Percentiles rank a stretch among this genome's conserved stretches.
Conservation (phyloP, 2,113 vertebrate genomes). For the Bostrychus sinensis region DNA sequence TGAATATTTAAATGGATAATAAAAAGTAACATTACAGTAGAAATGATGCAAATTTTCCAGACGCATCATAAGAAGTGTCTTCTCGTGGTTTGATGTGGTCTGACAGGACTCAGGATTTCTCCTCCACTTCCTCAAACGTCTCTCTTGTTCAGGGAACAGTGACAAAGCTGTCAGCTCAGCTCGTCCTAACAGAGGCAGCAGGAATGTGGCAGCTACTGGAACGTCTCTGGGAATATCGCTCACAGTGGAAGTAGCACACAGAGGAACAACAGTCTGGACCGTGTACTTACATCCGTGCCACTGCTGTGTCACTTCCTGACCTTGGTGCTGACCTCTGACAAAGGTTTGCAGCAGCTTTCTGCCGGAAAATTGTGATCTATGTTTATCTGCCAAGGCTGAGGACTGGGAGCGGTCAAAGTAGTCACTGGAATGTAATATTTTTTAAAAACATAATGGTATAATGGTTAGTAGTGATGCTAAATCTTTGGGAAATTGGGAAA, state of each 20-base stretch:
- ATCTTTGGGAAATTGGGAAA: no score
- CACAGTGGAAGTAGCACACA: constrained; percentile 39
- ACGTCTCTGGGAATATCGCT: constrained; percentile 67
- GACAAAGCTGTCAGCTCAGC: constrained; percentile 68
- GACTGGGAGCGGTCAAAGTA: no score
- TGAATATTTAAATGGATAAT: not conserved
- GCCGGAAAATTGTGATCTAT: not conserved
- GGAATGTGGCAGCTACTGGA: constrained; percentile 52
- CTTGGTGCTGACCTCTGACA: constrained; percentile 27
- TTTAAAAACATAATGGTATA: no score
- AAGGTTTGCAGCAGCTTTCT: not conserved
- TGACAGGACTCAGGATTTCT: constrained; percentile 35
- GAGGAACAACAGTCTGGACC: constrained; percentile 9
- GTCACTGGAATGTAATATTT: no score
- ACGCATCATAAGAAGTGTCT: constrained; percentile 6
- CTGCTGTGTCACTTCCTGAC: constrained; percentile 19
- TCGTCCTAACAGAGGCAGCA: constrained; percentile 65
- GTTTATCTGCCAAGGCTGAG: constrained; percentile 22
- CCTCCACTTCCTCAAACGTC: constrained; percentile 36
- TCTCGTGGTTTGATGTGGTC: constrained; percentile 6
- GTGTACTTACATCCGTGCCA: not conserved
- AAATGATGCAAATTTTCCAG: not conserved
- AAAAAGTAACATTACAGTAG: not conserved
- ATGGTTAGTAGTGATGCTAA: no score
- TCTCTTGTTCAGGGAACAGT: constrained; percentile 31